Evolutionary conservation across 2,797 vertebrate species (phyloP).

Genomic region (Amniataba percoides): DNA sequence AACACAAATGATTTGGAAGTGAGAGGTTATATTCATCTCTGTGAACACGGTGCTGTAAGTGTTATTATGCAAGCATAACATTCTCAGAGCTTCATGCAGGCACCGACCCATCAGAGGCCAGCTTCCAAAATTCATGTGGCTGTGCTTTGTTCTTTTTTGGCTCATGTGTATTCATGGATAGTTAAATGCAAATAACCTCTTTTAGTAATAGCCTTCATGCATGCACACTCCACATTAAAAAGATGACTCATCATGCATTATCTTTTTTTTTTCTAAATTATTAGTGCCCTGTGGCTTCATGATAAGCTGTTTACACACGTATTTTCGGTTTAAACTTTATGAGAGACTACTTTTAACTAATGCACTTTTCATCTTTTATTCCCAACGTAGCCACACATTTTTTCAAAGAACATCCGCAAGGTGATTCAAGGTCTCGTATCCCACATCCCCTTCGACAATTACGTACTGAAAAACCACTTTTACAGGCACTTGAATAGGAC

Average conservation of each 20-base stretch:
- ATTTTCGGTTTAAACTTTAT: conserved; percentile 4
- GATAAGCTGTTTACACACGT: conserved; percentile 3
- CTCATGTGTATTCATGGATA: conserved; percentile 53
- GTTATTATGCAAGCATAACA: conserved; percentile 50
- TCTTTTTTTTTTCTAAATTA: conserved; percentile 6
- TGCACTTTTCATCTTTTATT: conserved; percentile 14
- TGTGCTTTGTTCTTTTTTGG: conserved; percentile 56
- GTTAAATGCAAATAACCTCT: conserved; percentile 60
- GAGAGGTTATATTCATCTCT: conserved; percentile 52
- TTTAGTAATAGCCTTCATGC: conserved; percentile 26
- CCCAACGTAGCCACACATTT: background rate
- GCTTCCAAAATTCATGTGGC: conserved; percentile 43
- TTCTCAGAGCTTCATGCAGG: conserved; percentile 43
- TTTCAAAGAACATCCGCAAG: conserved; percentile 18
- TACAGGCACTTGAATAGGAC: conserved; percentile 8
- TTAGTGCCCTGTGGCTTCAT: background rate
- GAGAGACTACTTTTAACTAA: background rate
- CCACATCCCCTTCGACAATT: conserved; percentile 10
- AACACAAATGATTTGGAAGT: conserved; percentile 44
- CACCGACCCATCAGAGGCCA: conserved; percentile 27
- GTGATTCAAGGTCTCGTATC: conserved; percentile 26
- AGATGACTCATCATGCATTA: conserved; percentile 39
- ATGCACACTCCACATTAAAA: conserved; percentile 33
- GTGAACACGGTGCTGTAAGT: conserved; percentile 40
- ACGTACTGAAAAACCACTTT: conserved; percentile 13